These are phyloP conservation scores for Rhinoderma darwinii DNA, from an alignment of 2,113 vertebrate species.

Conservation along the genomic window DNA sequence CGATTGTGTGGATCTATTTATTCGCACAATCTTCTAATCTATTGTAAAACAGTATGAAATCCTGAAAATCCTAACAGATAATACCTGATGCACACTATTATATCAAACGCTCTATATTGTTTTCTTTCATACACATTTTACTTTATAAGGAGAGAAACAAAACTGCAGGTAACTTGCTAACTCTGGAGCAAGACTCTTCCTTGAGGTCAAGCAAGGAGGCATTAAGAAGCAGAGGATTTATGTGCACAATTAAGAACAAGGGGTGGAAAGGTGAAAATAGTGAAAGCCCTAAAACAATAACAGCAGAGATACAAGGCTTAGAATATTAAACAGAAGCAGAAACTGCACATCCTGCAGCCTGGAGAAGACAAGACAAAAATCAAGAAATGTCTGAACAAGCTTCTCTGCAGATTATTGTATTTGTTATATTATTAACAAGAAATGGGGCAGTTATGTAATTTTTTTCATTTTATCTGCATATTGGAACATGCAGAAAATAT, in stretches of 20 bases:
- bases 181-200: conserved; percentile 16
- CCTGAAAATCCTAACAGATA: background rate
- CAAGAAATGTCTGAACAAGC: background rate
- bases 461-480: no score
- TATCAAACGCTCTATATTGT: background rate
- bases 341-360: background rate
- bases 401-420: background rate
- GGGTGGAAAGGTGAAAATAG: background rate
- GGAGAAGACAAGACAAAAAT: background rate
- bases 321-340: conserved; percentile 16
- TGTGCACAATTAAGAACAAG: conserved; percentile 39
- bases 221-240: conserved; percentile 20
- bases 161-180: conserved; percentile 13
- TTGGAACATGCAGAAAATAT: background rate
- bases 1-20: no score
- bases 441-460: background rate
- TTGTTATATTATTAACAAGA: background rate
- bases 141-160: conserved; percentile 23
- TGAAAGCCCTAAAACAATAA: conserved; percentile 5
- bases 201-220: conserved; percentile 27
- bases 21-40: no score
- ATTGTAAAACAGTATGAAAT: no score
- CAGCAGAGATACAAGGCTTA: conserved; percentile 17
- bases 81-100: background rate
- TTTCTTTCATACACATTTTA: conserved; percentile 16